Evolutionary conservation across 2,888 invertebrate species (phyloP).

Genomic region (Rhagium mordax): DNA sequence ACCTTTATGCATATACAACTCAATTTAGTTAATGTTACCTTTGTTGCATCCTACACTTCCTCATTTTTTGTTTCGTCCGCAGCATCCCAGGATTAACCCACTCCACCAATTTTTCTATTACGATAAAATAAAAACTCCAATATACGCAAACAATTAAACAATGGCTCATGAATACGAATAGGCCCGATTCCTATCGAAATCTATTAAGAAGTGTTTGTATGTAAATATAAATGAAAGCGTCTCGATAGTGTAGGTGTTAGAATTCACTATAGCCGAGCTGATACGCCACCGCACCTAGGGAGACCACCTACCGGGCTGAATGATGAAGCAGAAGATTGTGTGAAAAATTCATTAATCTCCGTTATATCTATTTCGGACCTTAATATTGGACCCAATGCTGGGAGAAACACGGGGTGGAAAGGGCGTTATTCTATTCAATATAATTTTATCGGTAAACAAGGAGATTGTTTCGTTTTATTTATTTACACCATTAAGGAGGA

Average conservation of each 20-base stretch:
- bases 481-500: neutral
- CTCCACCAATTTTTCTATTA: too few relatives aligned
- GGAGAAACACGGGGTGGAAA: neutral
- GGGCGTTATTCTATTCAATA: constrained; percentile 23
- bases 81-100: too few relatives aligned
- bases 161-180: constrained; percentile 16
- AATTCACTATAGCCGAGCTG: neutral
- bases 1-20: too few relatives aligned
- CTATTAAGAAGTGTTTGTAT: constrained; percentile 17
- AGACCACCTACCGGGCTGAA: constrained; percentile 34
- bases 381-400: constrained; percentile 29
- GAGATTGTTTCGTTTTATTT: constrained; percentile 5
- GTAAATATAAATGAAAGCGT: constrained; percentile 18
- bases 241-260: constrained; percentile 25
- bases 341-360: constrained; percentile 33
- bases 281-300: constrained; percentile 25
- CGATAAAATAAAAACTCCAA: too few relatives aligned
- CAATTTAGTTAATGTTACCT: too few relatives aligned
- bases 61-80: too few relatives aligned
- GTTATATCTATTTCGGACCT: constrained; percentile 27
- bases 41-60: too few relatives aligned
- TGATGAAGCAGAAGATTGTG: constrained; percentile 30
- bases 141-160: constrained; percentile 2
- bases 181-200: neutral
- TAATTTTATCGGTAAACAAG: constrained; percentile 12